A percentile compares a stretch with the other conserved stretches of the same genome.
Conservation (phyloP, 2,888 invertebrate genomes). For the Agonopterix heracliana region DNA sequence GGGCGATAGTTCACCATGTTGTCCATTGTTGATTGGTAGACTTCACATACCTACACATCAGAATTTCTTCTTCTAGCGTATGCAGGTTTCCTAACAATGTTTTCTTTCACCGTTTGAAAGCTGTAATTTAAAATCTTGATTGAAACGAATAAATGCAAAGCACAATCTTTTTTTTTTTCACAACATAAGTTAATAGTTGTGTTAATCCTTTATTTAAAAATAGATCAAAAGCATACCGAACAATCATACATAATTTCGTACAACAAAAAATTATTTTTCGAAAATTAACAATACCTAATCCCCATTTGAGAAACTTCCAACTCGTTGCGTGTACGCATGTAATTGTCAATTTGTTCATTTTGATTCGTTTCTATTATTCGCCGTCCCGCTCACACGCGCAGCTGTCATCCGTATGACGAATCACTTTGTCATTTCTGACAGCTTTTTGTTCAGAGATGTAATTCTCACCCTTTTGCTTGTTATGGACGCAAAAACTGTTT, state of each 20-base stretch:
- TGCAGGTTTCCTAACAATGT: too few species aligned
- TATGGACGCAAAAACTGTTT: background rate
- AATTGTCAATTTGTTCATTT: conserved; percentile 40
- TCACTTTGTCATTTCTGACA: conserved; percentile 71
- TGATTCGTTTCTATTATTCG: conserved; percentile 10
- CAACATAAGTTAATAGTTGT: too few species aligned
- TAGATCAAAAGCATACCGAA: too few species aligned
- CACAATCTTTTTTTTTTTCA: too few species aligned
- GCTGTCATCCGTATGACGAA: conserved; percentile 70
- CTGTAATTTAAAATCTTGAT: too few species aligned
- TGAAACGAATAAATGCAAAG: too few species aligned
- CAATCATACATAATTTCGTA: background rate
- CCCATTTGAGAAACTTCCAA: background rate
- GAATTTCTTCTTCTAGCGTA: too few species aligned
- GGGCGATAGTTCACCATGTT: too few species aligned
- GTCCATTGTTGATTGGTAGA: too few species aligned
- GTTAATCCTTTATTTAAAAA: too few species aligned
- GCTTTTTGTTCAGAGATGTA: conserved; percentile 53
- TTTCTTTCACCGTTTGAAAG: too few species aligned
- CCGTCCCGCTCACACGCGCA: conserved; percentile 41
- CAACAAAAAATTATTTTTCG: background rate
- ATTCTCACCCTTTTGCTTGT: conserved; percentile 61
- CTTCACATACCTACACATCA: too few species aligned
- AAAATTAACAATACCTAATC: conserved; percentile 8
- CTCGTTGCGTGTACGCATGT: conserved; percentile 13